These are phyloP conservation scores for Elaphurus davidianus DNA, from an alignment of 2,113 vertebrate genomes.

Conservation along the genomic window DNA sequence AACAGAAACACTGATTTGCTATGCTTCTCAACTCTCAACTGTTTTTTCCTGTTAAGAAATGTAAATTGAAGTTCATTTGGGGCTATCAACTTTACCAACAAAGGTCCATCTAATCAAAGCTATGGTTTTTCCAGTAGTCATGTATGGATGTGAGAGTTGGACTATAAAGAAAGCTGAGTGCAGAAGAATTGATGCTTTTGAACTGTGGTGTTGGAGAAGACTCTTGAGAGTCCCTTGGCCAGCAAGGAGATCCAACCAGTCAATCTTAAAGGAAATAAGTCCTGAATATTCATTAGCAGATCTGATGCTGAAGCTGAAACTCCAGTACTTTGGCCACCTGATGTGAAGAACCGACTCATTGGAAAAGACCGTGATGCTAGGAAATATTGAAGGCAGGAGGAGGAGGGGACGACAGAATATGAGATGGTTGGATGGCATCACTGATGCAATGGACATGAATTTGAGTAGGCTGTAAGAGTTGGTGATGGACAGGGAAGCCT, in stretches of 20 bases:
- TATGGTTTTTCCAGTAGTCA: neutral
- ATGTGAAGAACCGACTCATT: neutral
- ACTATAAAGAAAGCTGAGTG: neutral
- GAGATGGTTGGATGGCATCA: neutral
- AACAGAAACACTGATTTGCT: neutral
- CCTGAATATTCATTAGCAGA: neutral
- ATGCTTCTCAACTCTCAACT: neutral
- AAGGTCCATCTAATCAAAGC: neutral
- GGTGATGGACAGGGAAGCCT: neutral
- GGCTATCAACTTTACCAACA: neutral
- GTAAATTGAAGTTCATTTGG: neutral
- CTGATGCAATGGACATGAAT: neutral
- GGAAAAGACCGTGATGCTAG: neutral
- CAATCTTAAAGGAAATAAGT: neutral
- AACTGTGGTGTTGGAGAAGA: neutral
- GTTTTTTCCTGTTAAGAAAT: neutral
- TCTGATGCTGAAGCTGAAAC: neutral
- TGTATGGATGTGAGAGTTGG: neutral
- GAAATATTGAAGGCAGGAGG: neutral
- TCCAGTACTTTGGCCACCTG: neutral
- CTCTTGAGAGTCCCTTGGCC: neutral
- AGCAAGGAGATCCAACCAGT: neutral
- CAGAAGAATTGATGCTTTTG: neutral
- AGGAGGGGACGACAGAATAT: neutral
- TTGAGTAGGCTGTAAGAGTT: neutral